These are phyloP conservation scores for Sebastes flavidus DNA, from an alignment of 2,797 vertebrate genomes.

Conservation along the genomic window DNA sequence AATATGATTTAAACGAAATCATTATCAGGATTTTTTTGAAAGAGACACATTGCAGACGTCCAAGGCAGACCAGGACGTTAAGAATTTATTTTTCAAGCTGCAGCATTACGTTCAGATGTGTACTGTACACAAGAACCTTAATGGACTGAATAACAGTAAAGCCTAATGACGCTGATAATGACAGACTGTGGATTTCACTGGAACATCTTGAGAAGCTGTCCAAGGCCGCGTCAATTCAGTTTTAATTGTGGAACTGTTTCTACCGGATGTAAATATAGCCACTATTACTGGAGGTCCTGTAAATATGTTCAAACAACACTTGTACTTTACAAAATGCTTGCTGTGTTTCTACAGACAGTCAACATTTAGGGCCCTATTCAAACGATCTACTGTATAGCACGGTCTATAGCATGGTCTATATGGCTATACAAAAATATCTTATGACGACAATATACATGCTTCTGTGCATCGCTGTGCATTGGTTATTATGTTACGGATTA, in stretches of 20 bases:
- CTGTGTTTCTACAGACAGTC: not conserved
- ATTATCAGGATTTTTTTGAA: not conserved
- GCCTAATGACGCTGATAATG: slow-evolving; percentile 2
- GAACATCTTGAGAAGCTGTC: slow-evolving; percentile 5
- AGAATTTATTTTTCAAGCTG: not conserved
- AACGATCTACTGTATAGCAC: no score
- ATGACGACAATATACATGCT: no score
- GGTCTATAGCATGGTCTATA: no score
- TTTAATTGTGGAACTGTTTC: not conserved
- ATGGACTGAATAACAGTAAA: not conserved
- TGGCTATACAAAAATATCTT: no score
- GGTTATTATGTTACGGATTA: no score
- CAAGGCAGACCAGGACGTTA: not conserved
- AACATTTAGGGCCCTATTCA: no score
- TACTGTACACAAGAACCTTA: not conserved
- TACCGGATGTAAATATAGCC: slow-evolving; percentile 10
- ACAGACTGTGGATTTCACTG: not conserved
- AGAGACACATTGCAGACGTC: not conserved
- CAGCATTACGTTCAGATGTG: not conserved
- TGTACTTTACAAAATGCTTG: not conserved
- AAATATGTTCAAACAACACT: not conserved
- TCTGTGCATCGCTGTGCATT: no score
- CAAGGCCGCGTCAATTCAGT: not conserved
- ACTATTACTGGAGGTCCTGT: not conserved
- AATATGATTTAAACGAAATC: not conserved